phyloP scores from a whole-genome alignment of 2,797 vertebrate species.

The Coranthus polyacanthus region DNA sequence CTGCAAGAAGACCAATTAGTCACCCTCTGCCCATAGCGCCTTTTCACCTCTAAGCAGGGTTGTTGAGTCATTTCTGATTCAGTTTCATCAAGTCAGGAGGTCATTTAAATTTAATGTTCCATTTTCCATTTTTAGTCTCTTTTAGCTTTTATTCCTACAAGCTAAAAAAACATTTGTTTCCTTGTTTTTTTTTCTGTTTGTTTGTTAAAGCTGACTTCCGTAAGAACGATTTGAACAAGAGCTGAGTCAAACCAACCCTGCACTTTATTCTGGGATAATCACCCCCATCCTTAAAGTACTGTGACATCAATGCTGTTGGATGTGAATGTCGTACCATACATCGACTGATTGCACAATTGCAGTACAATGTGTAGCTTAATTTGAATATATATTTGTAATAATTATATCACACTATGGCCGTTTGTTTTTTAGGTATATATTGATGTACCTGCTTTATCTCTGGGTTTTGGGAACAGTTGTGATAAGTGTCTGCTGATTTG shows the following conservation, averaged over 20 bases:
- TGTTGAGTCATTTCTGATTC: conserved; percentile 55
- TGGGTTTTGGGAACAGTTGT: conserved; percentile 72
- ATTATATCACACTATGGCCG: conserved; percentile 15
- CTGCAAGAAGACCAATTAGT: conserved; percentile 79
- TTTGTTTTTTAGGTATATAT: conserved; percentile 1
- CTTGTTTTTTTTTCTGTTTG: neutral
- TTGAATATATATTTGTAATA: conserved; percentile 67
- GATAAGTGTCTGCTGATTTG: conserved; percentile 51
- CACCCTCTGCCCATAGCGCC: conserved; percentile 38
- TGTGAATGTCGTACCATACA: conserved; percentile 24
- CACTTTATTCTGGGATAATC: conserved; percentile 60
- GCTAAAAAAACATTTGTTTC: neutral
- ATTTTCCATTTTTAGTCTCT: conserved; percentile 2
- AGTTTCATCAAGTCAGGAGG: conserved; percentile 28
- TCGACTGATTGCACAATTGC: conserved; percentile 35
- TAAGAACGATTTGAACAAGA: conserved; percentile 22
- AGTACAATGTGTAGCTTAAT: conserved; percentile 61
- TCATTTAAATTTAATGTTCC: conserved; percentile 13
- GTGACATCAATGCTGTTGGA: conserved; percentile 45
- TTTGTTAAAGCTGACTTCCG: no score
- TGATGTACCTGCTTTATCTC: conserved; percentile 35
- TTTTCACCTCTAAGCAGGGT: conserved; percentile 54
- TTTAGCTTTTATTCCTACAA: conserved; percentile 7
- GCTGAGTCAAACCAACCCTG: conserved; percentile 35
- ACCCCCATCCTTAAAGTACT: conserved; percentile 53